A percentile compares a stretch with the other conserved stretches of the same genome.
Evolutionary conservation across 2,888 invertebrate genomes (phyloP).

Genomic region (Lithosia quadra): DNA sequence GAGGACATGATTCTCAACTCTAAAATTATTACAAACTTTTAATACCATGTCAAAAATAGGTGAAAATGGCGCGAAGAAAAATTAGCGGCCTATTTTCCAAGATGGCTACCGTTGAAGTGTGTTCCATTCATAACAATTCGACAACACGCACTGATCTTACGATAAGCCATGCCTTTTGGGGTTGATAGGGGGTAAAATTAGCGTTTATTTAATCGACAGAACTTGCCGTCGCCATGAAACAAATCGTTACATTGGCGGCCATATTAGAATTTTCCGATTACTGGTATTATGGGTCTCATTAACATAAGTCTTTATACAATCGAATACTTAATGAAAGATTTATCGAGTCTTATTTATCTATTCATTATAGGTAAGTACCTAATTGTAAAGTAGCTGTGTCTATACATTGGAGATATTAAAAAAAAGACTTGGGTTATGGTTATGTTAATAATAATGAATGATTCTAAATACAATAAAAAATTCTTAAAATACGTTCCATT

Average conservation of each 20-base stretch:
- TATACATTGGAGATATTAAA: too few species aligned
- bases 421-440: too few species aligned
- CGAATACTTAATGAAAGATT: not conserved
- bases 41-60: not conserved
- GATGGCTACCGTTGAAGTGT: constrained; percentile 66
- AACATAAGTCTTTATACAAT: not conserved
- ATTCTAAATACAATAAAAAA: too few species aligned
- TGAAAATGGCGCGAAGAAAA: constrained; percentile 52
- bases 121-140: constrained; percentile 67
- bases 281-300: constrained; percentile 8
- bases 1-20: not conserved
- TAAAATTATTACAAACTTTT: not conserved
- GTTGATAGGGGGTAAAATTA: constrained; percentile 54
- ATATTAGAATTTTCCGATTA: constrained; percentile 24
- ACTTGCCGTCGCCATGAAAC: constrained; percentile 39
- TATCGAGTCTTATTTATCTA: not conserved
- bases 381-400: too few species aligned
- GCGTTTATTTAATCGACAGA: constrained; percentile 55
- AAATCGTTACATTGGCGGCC: constrained; percentile 16
- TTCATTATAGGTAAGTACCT: not conserved
- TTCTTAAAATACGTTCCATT: too few species aligned
- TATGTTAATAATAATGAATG: too few species aligned
- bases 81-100: constrained; percentile 62
- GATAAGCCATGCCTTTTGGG: constrained; percentile 56
- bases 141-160: constrained; percentile 61